A percentile compares a stretch with the other conserved stretches of the same genome.
Evolutionary conservation across 53 echinoderm and acorn worm species (phyloP).

Genomic region (Patiria pectinifera): DNA sequence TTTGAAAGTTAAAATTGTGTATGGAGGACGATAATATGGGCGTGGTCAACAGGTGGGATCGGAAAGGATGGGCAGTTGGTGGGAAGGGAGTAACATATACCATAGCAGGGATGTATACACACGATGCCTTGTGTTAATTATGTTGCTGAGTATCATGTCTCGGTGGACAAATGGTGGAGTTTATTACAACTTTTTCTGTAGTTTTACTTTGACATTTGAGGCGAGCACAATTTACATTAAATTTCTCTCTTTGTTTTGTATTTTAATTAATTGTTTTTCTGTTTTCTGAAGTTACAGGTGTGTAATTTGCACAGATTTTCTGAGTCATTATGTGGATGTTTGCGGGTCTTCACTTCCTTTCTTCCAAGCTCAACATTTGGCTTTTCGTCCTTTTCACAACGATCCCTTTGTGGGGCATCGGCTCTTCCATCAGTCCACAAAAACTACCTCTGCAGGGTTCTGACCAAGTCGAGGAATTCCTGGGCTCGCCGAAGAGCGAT

Average conservation of each 20-base stretch:
- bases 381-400: not conserved
- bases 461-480: not conserved
- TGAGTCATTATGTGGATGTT: slow-evolving; percentile 22
- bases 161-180: too few species aligned
- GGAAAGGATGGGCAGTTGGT: too few species aligned
- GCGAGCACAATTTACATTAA: too few species aligned
- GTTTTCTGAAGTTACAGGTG: not conserved
- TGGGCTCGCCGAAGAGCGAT: not conserved
- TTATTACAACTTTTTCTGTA: too few species aligned
- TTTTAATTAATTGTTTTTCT: not conserved
- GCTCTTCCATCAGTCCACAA: not conserved
- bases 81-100: too few species aligned
- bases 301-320: not conserved
- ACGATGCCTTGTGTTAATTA: too few species aligned
- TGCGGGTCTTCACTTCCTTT: not conserved
- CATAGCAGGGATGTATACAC: too few species aligned
- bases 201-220: not conserved
- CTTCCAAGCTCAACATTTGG: not conserved
- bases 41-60: too few species aligned
- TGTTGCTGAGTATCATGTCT: too few species aligned
- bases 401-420: not conserved
- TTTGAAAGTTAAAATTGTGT: too few species aligned
- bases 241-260: too few species aligned
- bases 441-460: not conserved
- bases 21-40: too few species aligned